Conservation (phyloP, 2,888 invertebrate species). For the Dexiosoma caninum region DNA sequence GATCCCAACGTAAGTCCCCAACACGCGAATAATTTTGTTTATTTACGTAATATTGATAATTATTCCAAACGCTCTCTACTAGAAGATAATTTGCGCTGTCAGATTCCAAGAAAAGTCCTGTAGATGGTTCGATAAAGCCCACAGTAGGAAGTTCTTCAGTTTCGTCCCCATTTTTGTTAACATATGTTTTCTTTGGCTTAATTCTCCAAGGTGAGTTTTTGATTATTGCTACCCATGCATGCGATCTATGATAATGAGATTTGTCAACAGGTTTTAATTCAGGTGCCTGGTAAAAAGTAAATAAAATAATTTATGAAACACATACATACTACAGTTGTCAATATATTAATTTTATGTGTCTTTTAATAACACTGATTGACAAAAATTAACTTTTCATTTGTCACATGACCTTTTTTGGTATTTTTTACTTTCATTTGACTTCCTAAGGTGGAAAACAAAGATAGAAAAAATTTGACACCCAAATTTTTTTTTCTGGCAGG, state of each 20-base stretch:
- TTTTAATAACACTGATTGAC: no score
- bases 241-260: slow-evolving; percentile 84
- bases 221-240: slow-evolving; percentile 90
- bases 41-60: slow-evolving; percentile 90
- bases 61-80: slow-evolving; percentile 91
- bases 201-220: slow-evolving; percentile 74
- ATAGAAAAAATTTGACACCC: no score
- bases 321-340: no score
- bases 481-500: no score
- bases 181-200: slow-evolving; percentile 69
- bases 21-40: slow-evolving; percentile 80
- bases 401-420: no score
- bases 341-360: no score
- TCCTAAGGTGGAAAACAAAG: no score
- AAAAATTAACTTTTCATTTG: no score
- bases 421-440: no score
- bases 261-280: slow-evolving; percentile 83
- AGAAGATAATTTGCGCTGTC: slow-evolving; percentile 83
- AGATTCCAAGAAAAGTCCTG: slow-evolving; percentile 83
- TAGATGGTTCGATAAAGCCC: slow-evolving; percentile 91
- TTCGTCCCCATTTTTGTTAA: slow-evolving; percentile 71
- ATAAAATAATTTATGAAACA: no score
- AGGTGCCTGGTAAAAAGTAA: slow-evolving; percentile 78
- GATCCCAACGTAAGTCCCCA: slow-evolving; percentile 81
- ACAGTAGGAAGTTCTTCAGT: slow-evolving; percentile 76